These are phyloP conservation scores for Avahi laniger DNA, from an alignment of 2,797 vertebrate species.

Conservation along the genomic window DNA sequence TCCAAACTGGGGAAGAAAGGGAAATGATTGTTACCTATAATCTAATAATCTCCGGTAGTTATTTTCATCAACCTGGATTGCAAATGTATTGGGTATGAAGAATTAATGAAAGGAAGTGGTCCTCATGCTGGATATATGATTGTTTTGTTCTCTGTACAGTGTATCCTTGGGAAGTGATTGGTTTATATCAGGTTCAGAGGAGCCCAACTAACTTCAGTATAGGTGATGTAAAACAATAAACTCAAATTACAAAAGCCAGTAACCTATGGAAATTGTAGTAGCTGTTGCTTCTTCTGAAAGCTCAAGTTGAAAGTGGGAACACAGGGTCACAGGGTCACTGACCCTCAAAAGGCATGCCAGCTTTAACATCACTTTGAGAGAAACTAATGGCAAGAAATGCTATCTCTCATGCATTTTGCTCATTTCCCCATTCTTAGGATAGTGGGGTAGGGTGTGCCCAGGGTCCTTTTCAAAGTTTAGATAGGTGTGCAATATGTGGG, in stretches of 20 bases:
- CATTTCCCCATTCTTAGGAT: constrained; percentile 8
- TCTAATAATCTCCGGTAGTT: constrained; percentile 22
- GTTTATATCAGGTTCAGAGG: not conserved
- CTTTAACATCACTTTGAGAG: not conserved
- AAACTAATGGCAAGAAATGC: not conserved
- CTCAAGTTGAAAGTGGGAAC: not conserved
- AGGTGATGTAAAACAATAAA: not conserved
- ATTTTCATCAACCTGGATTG: constrained; percentile 41
- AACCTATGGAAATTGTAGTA: not conserved
- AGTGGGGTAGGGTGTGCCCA: not conserved
- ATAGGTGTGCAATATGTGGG: not conserved
- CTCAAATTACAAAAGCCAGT: not conserved
- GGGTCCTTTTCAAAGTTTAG: constrained; percentile 9
- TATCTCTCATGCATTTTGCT: constrained; percentile 11
- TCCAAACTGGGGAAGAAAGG: constrained; percentile 33
- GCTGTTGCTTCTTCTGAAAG: not conserved
- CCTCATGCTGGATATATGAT: not conserved
- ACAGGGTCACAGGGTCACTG: not conserved
- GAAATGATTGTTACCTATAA: constrained; percentile 25
- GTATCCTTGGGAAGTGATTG: constrained; percentile 2
- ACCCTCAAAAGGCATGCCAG: not conserved
- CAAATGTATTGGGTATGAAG: constrained; percentile 23
- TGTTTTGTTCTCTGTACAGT: constrained; percentile 40
- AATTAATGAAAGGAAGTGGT: constrained; percentile 31
- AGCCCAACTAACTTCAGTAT: not conserved